phyloP scores from a whole-genome alignment of 2,797 vertebrate species.

The Acrocephalus scirpaceus region DNA sequence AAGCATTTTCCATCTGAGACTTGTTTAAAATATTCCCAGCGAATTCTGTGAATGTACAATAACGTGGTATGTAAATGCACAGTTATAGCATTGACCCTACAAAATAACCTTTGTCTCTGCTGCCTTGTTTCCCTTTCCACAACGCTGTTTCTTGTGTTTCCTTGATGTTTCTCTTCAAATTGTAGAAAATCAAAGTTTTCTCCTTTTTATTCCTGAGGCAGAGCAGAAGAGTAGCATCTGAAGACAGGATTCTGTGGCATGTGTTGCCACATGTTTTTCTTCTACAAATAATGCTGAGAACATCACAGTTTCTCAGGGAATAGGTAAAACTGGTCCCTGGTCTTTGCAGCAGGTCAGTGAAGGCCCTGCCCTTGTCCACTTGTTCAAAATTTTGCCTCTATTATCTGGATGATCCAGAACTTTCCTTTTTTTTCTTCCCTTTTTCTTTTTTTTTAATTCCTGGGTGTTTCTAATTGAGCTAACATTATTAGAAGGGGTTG shows the following conservation, averaged over 20 bases:
- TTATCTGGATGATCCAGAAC: constrained; percentile 62
- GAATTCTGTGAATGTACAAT: not conserved
- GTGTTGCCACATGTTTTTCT: not conserved
- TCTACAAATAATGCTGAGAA: not conserved
- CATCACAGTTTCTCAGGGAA: not conserved
- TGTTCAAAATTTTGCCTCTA: not conserved
- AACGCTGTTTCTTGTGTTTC: not conserved
- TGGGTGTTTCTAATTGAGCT: constrained; percentile 77
- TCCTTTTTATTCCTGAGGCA: not conserved
- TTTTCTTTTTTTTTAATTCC: constrained; percentile 2
- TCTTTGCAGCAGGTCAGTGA: not conserved
- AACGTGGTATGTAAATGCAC: not conserved
- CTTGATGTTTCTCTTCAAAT: not conserved
- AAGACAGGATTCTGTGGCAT: not conserved
- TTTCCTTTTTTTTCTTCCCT: not conserved
- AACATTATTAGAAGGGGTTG: constrained; percentile 75
- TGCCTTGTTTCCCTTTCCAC: not conserved
- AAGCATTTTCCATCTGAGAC: not conserved
- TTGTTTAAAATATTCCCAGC: not conserved
- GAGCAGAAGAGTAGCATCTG: not conserved
- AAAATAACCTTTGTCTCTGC: not conserved
- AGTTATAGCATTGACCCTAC: not conserved
- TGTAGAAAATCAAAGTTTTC: not conserved
- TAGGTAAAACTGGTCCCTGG: not conserved
- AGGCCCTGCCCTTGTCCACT: not conserved